Evolutionary conservation across 2,797 vertebrate species (phyloP).

Genomic region (Microcaecilia unicolor): DNA sequence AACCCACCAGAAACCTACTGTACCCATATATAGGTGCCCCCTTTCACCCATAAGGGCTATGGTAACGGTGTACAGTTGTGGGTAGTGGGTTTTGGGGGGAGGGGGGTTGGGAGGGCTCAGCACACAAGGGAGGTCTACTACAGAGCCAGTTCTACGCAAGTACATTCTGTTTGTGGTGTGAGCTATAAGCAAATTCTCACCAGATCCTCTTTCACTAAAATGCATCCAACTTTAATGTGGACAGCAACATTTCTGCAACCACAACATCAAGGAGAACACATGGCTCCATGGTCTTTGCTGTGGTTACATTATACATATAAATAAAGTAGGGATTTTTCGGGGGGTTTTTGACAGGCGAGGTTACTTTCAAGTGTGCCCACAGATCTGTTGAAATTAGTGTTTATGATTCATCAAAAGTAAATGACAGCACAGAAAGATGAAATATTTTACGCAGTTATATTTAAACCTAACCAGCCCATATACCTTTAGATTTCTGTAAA

Average conservation of each 20-base stretch:
- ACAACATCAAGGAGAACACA: constrained; percentile 43
- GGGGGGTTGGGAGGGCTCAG: no score
- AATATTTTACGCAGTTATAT: constrained; percentile 23
- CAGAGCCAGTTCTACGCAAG: constrained; percentile 18
- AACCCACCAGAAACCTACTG: no score
- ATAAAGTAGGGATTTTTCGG: constrained; percentile 14
- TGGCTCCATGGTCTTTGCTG: constrained; percentile 39
- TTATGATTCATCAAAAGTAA: constrained; percentile 9
- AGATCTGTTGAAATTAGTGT: constrained; percentile 9
- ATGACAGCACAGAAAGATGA: constrained; percentile 5
- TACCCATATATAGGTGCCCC: no score
- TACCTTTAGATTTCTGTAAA: background rate
- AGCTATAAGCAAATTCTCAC: no score
- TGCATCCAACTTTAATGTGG: constrained; percentile 56
- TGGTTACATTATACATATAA: constrained; percentile 31
- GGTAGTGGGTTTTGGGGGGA: no score
- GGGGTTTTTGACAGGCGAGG: constrained; percentile 20
- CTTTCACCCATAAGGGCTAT: no score
- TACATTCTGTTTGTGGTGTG: constrained; percentile 45
- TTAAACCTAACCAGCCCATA: background rate
- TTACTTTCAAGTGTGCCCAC: constrained; percentile 29
- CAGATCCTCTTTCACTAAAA: constrained; percentile 35
- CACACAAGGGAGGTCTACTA: background rate
- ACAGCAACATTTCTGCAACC: constrained; percentile 49
- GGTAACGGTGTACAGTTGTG: no score